Evolutionary conservation across 2,888 invertebrate genomes (phyloP), one percentile per base, ranked within the genome.

Genomic region (Himalopsyche anomala): DNA sequence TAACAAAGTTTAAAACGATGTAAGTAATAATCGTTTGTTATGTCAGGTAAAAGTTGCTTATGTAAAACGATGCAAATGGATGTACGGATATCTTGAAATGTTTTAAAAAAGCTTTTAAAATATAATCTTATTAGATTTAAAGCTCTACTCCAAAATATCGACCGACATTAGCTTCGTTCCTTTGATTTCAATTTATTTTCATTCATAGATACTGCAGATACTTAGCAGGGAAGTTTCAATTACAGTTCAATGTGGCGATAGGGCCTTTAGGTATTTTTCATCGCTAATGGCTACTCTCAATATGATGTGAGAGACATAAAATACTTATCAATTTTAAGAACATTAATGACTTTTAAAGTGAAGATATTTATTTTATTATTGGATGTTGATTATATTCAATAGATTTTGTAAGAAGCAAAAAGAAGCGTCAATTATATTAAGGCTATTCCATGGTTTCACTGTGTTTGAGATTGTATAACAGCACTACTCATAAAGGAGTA

Each of bases 171-270:
- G 62, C 19, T 19, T 19, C 62, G 19, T 62, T 62, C 11, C 62
- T 62, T 19, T 62, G 62, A 62, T 62, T 62, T 62, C 19, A 62
- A 62, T 62, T 62, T 62, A 62, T 19, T 62, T 11, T 4, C 28
- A 9, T 62, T 62, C 62, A 62, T 45, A 45, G 45, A 45, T 56
- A 56, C 56, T 19, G 19, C 56, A 19, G 56, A 19, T 56, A 19
- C 62, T n/a, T 62, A 28, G 62, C 62, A 62, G 11, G 62, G 62
- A n/a, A 62, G 62, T 62, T 62, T 62, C 62, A 62, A 62, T 62
- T 62, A 62, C 62, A 62, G 28, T 62, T 62, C 2, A 19, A 19
- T 8, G 62, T 62, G 62, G 19, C 28, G 62, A 62, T 19, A n/a
- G 28, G 6, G 8, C 19, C 19, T 62, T 62, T 62, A 28, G 0